phyloP scores from a whole-genome alignment of 2,888 invertebrate species.

The Laspeyria flexula region DNA sequence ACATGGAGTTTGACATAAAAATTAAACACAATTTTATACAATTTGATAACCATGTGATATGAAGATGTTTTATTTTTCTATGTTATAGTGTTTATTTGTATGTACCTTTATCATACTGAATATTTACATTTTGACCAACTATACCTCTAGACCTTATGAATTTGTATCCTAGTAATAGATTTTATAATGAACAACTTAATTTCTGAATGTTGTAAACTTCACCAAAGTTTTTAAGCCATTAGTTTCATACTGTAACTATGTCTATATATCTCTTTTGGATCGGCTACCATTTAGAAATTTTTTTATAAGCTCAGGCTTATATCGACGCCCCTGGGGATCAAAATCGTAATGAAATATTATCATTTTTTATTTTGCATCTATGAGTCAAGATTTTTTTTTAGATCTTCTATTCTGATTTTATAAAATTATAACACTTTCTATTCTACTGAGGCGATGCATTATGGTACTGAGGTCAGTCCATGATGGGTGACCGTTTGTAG shows the following conservation, averaged over 20 bases:
- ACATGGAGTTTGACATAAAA: constrained; percentile 20
- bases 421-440: too few relatives aligned
- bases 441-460: too few relatives aligned
- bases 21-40: constrained; percentile 23
- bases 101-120: constrained; percentile 39
- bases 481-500: too few relatives aligned
- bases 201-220: constrained; percentile 17
- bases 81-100: constrained; percentile 50
- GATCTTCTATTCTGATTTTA: too few relatives aligned
- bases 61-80: constrained; percentile 54
- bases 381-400: too few relatives aligned
- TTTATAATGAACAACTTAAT: constrained; percentile 13
- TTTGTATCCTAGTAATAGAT: constrained; percentile 35
- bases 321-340: too few relatives aligned
- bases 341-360: too few relatives aligned
- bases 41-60: constrained; percentile 57
- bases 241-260: not conserved
- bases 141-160: constrained; percentile 56
- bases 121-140: constrained; percentile 55
- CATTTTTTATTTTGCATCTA: too few relatives aligned
- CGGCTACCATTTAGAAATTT: too few relatives aligned
- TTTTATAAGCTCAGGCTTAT: too few relatives aligned
- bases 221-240: constrained; percentile 28
- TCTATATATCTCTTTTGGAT: too few relatives aligned
- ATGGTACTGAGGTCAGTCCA: too few relatives aligned